Base-by-base conservation (phyloP, 2,888 invertebrate species). In the Neoscelio sp. region DNA sequence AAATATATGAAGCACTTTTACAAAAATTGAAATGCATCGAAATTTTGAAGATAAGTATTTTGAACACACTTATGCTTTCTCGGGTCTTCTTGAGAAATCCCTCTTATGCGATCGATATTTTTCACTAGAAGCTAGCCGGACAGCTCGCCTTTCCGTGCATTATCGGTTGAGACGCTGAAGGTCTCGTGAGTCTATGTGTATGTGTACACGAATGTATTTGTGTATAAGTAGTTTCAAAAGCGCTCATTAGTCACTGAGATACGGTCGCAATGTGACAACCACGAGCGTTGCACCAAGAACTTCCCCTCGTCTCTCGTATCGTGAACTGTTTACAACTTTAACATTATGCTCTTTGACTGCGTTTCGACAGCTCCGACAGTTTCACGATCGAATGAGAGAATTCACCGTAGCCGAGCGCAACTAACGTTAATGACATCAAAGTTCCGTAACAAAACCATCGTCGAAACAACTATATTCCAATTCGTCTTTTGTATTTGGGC, bases 231-330 rank as follows among this genome's bases (percentile, higher is more conserved):
- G 79, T 86, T 86, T 84, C 83, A 85, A 87, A 86, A 87, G 84
- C 85, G 83, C 88, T 88, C 86, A 88, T 88, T 88, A 87, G 88
- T 87, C 87, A 87, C 81, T 80, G 85, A 85, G 87, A 88, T 87
- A 87, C 85, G 85, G 85, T 85, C 85, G 83, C 87, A 84, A 84
- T 85, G 85, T 86, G 86, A 85, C 85, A 86, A 86, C 86, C 86
- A 71, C 71, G 73, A 80, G 54, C 80, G 65, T 74, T 75, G 77
- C 78, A 86, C 85, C 86, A 84, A 84, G 87, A 89, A 88, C 86
- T 88, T 88, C 86, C 86, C 84, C 77, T 76, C 83, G 82, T 83
- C 83, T 85, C 83, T 83, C 84, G 82, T 85, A 85, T 86, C 85
- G 86, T 85, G 83, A 82, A 81, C 82, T 82, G 85, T 85, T 85